Conservation (phyloP, 2,888 invertebrate species). For the Aquatica leii region DNA sequence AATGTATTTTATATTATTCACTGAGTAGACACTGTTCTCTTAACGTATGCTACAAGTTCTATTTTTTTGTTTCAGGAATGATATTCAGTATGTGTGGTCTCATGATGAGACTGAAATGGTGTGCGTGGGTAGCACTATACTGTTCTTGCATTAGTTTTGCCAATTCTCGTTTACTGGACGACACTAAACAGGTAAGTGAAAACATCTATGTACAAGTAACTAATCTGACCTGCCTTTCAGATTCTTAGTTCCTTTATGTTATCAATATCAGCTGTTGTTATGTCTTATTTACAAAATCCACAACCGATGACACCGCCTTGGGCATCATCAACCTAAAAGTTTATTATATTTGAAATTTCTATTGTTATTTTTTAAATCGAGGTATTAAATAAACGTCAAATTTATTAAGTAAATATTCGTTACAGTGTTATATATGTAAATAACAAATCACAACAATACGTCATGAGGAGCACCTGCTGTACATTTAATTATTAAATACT, state of each 20-base stretch:
- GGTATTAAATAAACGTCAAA: constrained; percentile 2
- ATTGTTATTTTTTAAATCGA: neutral
- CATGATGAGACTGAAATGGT: constrained; percentile 99
- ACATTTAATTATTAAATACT: neutral
- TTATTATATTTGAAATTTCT: neutral
- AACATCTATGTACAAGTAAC: too few relatives aligned
- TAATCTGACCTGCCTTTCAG: too few relatives aligned
- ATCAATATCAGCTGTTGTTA: constrained; percentile 98
- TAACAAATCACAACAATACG: neutral
- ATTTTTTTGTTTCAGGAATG: constrained; percentile 77
- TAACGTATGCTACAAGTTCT: too few relatives aligned
- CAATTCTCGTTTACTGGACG: constrained; percentile 94
- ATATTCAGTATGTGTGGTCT: constrained; percentile 99
- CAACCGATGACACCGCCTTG: constrained; percentile 98
- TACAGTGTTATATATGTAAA: neutral
- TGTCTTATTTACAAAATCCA: constrained; percentile 99
- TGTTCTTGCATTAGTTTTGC: constrained; percentile 99
- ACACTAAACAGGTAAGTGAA: constrained; percentile 92
- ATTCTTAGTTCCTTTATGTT: constrained; percentile 90
- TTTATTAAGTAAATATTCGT: neutral
- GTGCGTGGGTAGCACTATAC: constrained; percentile 98
- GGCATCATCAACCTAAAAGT: constrained; percentile 61
- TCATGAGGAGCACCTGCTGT: constrained; percentile 5
- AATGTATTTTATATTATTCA: too few relatives aligned
- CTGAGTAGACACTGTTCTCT: too few relatives aligned